Conservation (phyloP, 2,888 invertebrate species). For the Dendrolimus houi region DNA sequence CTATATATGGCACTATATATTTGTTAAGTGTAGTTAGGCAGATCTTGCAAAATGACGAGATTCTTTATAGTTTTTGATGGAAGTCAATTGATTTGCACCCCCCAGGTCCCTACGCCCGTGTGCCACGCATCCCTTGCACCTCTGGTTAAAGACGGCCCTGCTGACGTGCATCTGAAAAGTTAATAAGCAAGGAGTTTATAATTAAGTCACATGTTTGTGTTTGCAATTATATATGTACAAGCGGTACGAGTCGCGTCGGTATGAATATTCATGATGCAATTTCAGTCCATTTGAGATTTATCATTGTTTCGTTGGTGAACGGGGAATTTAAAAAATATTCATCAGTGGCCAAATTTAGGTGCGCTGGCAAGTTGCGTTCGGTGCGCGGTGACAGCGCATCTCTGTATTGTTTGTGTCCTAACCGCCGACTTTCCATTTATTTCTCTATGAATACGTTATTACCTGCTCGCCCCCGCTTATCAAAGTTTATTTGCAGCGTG, state of each 20-base stretch:
- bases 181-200: conserved; percentile 57
- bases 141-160: too few relatives aligned
- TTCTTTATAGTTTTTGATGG: too few relatives aligned
- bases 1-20: too few relatives aligned
- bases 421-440: conserved; percentile 76
- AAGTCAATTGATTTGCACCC: too few relatives aligned
- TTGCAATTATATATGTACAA: conserved; percentile 30
- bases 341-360: conserved; percentile 56
- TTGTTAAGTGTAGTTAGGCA: too few relatives aligned
- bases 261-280: conserved; percentile 71
- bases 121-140: too few relatives aligned
- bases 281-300: conserved; percentile 62
- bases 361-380: conserved; percentile 26
- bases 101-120: too few relatives aligned
- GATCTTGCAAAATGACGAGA: too few relatives aligned
- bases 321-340: conserved; percentile 58
- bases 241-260: conserved; percentile 42
- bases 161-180: conserved; percentile 49
- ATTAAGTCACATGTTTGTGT: conserved; percentile 35
- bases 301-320: conserved; percentile 48
- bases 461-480: conserved; percentile 76
- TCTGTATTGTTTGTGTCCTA: conserved; percentile 71
- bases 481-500: conserved; percentile 77
- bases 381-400: conserved; percentile 62
- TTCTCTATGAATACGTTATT: conserved; percentile 78